Base-by-base conservation (phyloP, 2,113 vertebrate species). In the Cavia aperea region DNA sequence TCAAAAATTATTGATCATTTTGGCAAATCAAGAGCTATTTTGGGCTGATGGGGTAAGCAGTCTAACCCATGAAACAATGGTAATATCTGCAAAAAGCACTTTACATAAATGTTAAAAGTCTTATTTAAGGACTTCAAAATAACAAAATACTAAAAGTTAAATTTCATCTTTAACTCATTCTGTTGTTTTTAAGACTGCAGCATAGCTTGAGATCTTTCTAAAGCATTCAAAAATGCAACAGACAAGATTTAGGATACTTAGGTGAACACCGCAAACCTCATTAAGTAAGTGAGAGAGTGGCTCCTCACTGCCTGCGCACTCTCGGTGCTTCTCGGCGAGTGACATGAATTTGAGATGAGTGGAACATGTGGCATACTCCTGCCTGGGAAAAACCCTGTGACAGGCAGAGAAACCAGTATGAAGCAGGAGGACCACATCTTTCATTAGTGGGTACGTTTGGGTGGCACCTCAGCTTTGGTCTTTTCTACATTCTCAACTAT, bases 11-110 rank as follows among this genome's bases (percentile, higher is more conserved):
- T 96, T 82, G 36, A 21, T 21, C n/a, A 97, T 97, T 96, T 96
- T 97, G 98, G 98, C 97, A 97, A 96, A 97, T 97, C 63, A 98
- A 97, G 84, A 94, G 75, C 95, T 96, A 97, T 97, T 98, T 97
- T 96, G 97, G 97, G 93, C 96, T 97, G 21, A 36, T 46, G 46
- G 19, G 75, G 7, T 56, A 54, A 84, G 95, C 97, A 96, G 93
- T 88, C 16, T 93, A 97, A 97, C 97, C 97, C 98, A 98, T 97
- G 96, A 98, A 98, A 93, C 66, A 95, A 96, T 94, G 88, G 96
- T 98, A 98, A 96, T 66, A 96, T 96, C 96, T 86, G 90, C 92
- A 94, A 92, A 84, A 78, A 90, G 95, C 60, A 60, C 91, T 77
- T 26, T 70, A 81, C 81, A 88, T 91, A 96, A 96, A 83, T 18